Conservation (phyloP, 2,113 vertebrate species). For the Erythrolamprus reginae region DNA sequence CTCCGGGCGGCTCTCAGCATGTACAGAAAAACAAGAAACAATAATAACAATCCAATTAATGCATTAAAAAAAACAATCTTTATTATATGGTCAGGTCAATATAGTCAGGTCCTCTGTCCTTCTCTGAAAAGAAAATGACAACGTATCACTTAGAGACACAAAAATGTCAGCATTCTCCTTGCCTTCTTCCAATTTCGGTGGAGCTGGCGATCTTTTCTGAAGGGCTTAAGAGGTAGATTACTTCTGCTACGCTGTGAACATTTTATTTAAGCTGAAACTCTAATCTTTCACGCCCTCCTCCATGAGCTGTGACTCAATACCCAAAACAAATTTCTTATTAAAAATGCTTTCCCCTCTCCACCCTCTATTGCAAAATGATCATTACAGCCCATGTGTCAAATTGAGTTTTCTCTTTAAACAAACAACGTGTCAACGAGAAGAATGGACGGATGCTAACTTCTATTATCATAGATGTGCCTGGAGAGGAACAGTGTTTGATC, state of each 20-base stretch:
- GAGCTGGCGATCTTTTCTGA: background rate
- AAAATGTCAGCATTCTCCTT: background rate
- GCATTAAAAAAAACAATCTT: too few relatives aligned
- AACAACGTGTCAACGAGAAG: slow-evolving; percentile 48
- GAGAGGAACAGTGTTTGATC: slow-evolving; percentile 38
- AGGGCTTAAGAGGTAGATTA: background rate
- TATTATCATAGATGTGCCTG: slow-evolving; percentile 49
- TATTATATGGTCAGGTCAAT: too few relatives aligned
- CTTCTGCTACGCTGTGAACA: background rate
- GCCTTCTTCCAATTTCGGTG: background rate
- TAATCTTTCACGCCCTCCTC: background rate
- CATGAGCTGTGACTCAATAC: background rate
- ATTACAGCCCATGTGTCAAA: slow-evolving; percentile 38
- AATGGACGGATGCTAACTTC: slow-evolving; percentile 40
- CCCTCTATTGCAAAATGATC: slow-evolving; percentile 18
- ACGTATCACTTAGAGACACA: background rate
- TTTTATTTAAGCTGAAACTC: background rate
- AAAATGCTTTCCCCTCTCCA: slow-evolving; percentile 14
- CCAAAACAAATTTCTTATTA: slow-evolving; percentile 21
- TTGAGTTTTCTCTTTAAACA: slow-evolving; percentile 50
- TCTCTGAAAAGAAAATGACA: background rate
- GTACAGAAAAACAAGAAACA: too few relatives aligned
- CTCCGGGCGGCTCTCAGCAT: too few relatives aligned
- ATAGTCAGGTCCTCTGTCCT: background rate
- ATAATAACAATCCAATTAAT: too few relatives aligned